Percentiles rank a stretch among this genome's conserved stretches.
Evolutionary conservation across 2,797 vertebrate species (phyloP).

Genomic region (Darevskia mixta): DNA sequence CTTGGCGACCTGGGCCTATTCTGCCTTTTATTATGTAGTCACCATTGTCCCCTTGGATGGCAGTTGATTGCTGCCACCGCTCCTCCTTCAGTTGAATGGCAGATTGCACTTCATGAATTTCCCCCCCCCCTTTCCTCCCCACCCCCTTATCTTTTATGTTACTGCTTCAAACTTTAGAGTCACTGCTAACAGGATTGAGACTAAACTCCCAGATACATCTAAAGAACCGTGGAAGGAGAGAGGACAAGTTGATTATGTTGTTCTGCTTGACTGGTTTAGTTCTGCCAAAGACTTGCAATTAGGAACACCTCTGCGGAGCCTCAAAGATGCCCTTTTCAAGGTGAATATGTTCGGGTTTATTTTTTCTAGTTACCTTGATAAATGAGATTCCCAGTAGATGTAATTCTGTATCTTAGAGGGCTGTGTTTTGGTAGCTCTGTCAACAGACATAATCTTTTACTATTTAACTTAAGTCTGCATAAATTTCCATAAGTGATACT

Average conservation of each 20-base stretch:
- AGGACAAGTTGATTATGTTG: constrained; percentile 88
- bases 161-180: constrained; percentile 81
- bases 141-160: neutral
- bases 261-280: constrained; percentile 97
- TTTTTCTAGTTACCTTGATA: neutral
- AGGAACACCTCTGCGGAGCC: constrained; percentile 91
- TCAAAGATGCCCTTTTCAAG: constrained; percentile 97
- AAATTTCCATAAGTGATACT: neutral
- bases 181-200: constrained; percentile 92
- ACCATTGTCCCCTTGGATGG: neutral
- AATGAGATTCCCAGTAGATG: neutral
- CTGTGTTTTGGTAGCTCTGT: neutral
- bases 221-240: constrained; percentile 88
- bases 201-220: constrained; percentile 89
- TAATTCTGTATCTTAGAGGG: neutral
- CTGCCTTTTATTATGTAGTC: no score
- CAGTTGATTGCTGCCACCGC: no score
- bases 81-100: neutral
- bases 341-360: constrained; percentile 74
- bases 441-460: neutral
- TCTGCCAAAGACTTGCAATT: constrained; percentile 87
- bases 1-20: neutral
- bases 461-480: neutral
- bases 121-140: neutral
- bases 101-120: neutral